These are phyloP conservation scores for Netelia melanura DNA, from an alignment of 2,888 invertebrate genomes.

Conservation along the genomic window DNA sequence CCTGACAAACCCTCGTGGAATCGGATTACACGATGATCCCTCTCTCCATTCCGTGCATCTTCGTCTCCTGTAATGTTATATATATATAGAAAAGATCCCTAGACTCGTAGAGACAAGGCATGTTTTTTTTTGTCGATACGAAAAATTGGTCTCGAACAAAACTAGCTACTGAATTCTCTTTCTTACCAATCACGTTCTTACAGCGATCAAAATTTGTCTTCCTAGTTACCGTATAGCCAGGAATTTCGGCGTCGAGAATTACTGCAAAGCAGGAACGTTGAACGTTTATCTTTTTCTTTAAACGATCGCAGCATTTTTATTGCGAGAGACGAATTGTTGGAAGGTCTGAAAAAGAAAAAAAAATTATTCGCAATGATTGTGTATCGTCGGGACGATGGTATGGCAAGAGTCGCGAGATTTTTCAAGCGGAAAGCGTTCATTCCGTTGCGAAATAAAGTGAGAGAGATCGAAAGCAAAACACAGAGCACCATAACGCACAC, in stretches of 20 bases:
- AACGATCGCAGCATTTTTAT: not conserved
- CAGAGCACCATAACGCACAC: conserved; percentile 21
- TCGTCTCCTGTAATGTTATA: conserved; percentile 6
- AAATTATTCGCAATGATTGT: conserved; percentile 3
- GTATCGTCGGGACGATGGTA: conserved; percentile 9
- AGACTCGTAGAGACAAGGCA: conserved; percentile 47
- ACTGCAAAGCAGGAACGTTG: not conserved
- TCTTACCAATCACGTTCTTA: not conserved
- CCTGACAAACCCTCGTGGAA: conserved; percentile 52
- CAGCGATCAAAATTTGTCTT: conserved; percentile 1
- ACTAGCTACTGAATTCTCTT: conserved; percentile 28
- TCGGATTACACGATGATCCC: conserved; percentile 63
- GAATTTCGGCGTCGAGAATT: too few species aligned
- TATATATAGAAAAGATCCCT: conserved; percentile 32
- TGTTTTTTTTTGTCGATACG: conserved; percentile 23
- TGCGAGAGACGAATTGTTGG: conserved; percentile 1
- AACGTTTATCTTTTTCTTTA: not conserved
- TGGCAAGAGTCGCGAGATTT: conserved; percentile 18
- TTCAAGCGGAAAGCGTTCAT: conserved; percentile 45
- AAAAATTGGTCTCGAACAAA: conserved; percentile 27
- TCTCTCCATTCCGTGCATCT: not conserved
- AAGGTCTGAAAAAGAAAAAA: not conserved
- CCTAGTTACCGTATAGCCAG: not conserved
- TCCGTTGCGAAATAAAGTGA: conserved; percentile 37
- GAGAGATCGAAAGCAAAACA: conserved; percentile 33